Evolutionary conservation across 2,113 vertebrate species (phyloP).

Genomic region (Emberiza fucata): DNA sequence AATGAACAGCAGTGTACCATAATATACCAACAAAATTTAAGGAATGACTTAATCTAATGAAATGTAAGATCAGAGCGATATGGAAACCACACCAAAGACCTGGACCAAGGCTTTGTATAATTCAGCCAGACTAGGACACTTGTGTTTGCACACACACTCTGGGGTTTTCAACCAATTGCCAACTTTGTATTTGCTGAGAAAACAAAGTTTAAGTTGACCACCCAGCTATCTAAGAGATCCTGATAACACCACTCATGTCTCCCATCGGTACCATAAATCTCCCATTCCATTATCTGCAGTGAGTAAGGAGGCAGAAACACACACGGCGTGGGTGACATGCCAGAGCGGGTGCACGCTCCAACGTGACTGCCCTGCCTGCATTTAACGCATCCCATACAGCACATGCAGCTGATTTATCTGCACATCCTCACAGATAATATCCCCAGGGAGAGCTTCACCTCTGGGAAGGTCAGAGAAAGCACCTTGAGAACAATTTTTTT

Average conservation of each 20-base stretch:
- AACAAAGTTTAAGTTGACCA: constrained; percentile 70
- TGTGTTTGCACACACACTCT: constrained; percentile 31
- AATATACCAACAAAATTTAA: constrained; percentile 55
- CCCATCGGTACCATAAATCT: constrained; percentile 42
- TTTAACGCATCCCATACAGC: background rate
- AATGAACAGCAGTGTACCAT: constrained; percentile 29
- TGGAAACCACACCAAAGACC: constrained; percentile 46
- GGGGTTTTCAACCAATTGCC: constrained; percentile 58
- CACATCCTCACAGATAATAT: background rate
- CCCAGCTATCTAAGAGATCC: constrained; percentile 67
- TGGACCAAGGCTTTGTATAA: constrained; percentile 42
- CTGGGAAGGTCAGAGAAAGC: background rate
- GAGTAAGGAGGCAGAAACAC: constrained; percentile 25
- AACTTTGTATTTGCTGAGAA: constrained; percentile 67
- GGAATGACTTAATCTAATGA: constrained; percentile 58
- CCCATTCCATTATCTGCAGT: constrained; percentile 4
- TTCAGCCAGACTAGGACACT: constrained; percentile 41
- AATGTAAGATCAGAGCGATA: constrained; percentile 65
- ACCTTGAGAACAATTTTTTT: background rate
- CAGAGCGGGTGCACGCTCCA: background rate
- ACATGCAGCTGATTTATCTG: background rate
- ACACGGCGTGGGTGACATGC: constrained; percentile 12
- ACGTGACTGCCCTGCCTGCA: background rate
- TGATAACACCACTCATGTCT: constrained; percentile 54
- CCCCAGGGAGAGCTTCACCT: background rate